Evolutionary conservation across 2,797 vertebrate species (phyloP).

Genomic region (Ctenosaura bakeri): DNA sequence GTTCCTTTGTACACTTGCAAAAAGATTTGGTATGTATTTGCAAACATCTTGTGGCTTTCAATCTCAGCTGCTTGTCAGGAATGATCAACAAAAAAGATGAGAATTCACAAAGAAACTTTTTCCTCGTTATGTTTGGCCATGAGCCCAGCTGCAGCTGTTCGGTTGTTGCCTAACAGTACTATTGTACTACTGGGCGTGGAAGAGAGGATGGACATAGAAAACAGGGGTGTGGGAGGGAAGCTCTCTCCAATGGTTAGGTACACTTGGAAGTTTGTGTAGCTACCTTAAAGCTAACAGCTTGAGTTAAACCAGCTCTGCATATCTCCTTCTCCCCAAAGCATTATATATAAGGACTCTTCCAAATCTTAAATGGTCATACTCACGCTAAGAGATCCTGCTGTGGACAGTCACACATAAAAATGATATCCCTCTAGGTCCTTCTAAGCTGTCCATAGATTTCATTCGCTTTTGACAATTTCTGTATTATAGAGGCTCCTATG

Average conservation of each 20-base stretch:
- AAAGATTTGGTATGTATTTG: background rate
- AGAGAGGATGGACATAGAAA: background rate
- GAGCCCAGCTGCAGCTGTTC: slow-evolving; percentile 6
- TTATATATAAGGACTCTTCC: background rate
- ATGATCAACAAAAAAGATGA: slow-evolving; percentile 5
- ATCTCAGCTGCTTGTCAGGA: background rate
- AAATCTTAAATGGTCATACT: slow-evolving; percentile 4
- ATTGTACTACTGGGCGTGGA: background rate
- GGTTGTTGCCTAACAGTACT: background rate
- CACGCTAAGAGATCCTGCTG: background rate
- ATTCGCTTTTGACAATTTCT: background rate
- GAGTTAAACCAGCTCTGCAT: background rate
- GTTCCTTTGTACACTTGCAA: background rate
- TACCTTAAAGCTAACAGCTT: background rate
- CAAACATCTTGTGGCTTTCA: background rate
- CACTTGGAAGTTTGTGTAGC: background rate
- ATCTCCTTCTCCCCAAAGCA: background rate
- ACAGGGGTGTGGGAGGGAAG: background rate
- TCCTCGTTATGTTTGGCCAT: background rate
- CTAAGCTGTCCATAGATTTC: background rate
- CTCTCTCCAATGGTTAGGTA: background rate
- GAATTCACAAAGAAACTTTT: slow-evolving; percentile 6
- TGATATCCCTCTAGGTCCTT: background rate
- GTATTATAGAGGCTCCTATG: background rate
- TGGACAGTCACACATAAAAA: background rate